A percentile compares a stretch with the other conserved stretches of the same genome.
phyloP scores from a whole-genome alignment of 2,888 invertebrate genomes.

The Oscheius onirici region DNA sequence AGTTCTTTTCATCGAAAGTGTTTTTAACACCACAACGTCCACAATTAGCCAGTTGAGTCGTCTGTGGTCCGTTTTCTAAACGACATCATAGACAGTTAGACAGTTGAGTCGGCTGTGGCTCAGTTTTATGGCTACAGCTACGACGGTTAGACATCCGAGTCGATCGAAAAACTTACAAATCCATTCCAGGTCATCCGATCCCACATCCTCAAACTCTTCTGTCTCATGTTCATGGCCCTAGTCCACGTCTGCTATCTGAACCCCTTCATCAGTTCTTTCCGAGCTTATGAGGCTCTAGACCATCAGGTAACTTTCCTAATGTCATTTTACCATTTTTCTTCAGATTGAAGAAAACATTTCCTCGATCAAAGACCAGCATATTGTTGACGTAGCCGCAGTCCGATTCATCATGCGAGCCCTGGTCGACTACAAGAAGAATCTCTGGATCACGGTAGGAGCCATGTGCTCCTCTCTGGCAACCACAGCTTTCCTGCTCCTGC shows the following conservation, averaged over 20 bases:
- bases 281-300: constrained; percentile 40
- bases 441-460: constrained; percentile 68
- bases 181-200: constrained; percentile 7
- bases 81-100: too few relatives aligned
- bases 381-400: constrained; percentile 21
- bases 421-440: constrained; percentile 65
- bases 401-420: constrained; percentile 31
- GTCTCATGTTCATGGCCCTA: constrained; percentile 62
- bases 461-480: constrained; percentile 68
- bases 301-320: constrained; percentile 13
- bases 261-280: constrained; percentile 49
- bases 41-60: too few relatives aligned
- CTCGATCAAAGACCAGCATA: not conserved
- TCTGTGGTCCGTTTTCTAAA: not conserved
- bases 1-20: too few relatives aligned
- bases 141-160: not conserved
- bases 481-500: constrained; percentile 62
- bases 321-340: not conserved
- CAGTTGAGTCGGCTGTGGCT: too few relatives aligned
- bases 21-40: not conserved
- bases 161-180: not conserved
- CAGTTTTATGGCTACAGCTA: too few relatives aligned
- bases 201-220: constrained; percentile 54
- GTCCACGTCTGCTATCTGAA: constrained; percentile 63
- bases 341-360: constrained; percentile 18